phyloP scores from a whole-genome alignment of 2,797 vertebrate genomes.

The Sebastes nivosus region DNA sequence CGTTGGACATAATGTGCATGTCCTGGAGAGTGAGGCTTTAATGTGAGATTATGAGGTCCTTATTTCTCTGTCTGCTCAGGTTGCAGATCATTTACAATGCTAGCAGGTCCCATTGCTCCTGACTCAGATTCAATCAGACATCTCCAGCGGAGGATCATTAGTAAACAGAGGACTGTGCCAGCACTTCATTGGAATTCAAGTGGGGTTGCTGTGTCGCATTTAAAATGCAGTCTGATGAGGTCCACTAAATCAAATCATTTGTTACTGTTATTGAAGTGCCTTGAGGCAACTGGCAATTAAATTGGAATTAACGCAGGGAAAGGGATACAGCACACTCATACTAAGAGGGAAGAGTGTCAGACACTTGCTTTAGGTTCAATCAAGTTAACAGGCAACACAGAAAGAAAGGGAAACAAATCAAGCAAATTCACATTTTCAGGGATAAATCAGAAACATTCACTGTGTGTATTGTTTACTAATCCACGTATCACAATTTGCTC shows the following conservation, averaged over 20 bases:
- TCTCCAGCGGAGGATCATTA: constrained; percentile 99
- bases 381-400: constrained; percentile 82
- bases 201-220: constrained; percentile 99
- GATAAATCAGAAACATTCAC: constrained; percentile 57
- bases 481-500: constrained; percentile 32
- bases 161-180: constrained; percentile 99
- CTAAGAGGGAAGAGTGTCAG: constrained; percentile 85
- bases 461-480: constrained; percentile 57
- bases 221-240: constrained; percentile 99
- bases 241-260: constrained; percentile 99
- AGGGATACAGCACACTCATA: constrained; percentile 88
- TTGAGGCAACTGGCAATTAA: constrained; percentile 99
- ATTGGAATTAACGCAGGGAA: constrained; percentile 99
- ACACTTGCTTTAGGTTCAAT: constrained; percentile 84
- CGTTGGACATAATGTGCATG: constrained; percentile 66
- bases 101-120: constrained; percentile 89
- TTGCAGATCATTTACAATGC: constrained; percentile 96
- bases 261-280: constrained; percentile 99
- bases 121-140: constrained; percentile 99
- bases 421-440: constrained; percentile 58
- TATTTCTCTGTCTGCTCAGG: constrained; percentile 84
- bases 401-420: constrained; percentile 65
- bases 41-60: constrained; percentile 82
- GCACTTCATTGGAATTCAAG: constrained; percentile 99
- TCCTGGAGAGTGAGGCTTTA: constrained; percentile 73